Conservation (phyloP, 2,113 vertebrate species). For the Leptosomus discolor region DNA sequence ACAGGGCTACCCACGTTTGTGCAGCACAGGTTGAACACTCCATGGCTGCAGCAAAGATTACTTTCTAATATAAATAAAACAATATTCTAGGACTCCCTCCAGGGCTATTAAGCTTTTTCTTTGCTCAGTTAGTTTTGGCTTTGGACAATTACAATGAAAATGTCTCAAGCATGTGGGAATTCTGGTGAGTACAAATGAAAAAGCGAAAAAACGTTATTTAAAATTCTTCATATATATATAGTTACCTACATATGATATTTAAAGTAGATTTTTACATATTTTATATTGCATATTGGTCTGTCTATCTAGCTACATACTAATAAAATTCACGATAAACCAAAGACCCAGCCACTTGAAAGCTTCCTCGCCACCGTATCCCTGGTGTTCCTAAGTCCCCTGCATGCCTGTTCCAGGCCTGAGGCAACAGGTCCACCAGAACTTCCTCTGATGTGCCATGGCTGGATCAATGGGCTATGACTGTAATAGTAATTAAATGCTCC, state of each 20-base stretch:
- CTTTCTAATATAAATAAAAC: slow-evolving; percentile 13
- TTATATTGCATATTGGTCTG: background rate
- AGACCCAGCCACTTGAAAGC: background rate
- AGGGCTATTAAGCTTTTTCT: slow-evolving; percentile 1
- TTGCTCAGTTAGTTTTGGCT: background rate
- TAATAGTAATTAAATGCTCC: background rate
- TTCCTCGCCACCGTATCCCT: background rate
- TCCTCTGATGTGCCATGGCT: background rate
- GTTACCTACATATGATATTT: background rate
- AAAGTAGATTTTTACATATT: background rate
- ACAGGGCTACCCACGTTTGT: background rate
- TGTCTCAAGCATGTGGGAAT: background rate
- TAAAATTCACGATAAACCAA: background rate
- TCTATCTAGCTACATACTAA: background rate
- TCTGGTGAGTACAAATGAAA: background rate
- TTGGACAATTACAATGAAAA: background rate
- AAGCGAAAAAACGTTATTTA: background rate
- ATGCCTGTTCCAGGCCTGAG: background rate
- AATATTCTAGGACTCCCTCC: background rate
- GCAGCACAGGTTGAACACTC: background rate
- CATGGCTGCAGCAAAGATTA: background rate
- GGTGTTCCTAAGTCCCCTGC: background rate
- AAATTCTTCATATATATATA: background rate
- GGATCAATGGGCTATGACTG: background rate
- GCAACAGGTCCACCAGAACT: background rate